phyloP scores from a whole-genome alignment of 2,113 vertebrate species.

The Melanerpes aurifrons region DNA sequence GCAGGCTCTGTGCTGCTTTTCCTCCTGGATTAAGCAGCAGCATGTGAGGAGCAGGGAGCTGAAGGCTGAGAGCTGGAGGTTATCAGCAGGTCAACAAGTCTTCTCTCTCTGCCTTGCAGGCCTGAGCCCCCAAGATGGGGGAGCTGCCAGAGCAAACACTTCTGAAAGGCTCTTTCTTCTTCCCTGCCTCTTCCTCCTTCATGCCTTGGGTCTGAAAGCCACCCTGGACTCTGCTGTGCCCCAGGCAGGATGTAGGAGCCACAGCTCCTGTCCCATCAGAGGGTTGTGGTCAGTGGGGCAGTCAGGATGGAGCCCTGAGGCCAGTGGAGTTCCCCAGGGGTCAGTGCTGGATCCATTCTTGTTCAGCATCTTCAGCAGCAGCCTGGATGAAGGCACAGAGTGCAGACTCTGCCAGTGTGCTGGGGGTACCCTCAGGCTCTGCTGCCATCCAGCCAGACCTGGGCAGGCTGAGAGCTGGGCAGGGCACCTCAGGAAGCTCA shows the following conservation, averaged over 20 bases:
- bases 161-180: neutral
- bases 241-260: neutral
- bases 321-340: no score
- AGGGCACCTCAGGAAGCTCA: no score
- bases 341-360: no score
- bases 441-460: no score
- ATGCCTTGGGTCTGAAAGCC: neutral
- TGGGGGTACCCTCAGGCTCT: no score
- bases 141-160: neutral
- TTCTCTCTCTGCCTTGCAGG: constrained; percentile 22
- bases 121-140: rapidly evolving
- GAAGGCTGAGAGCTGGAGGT: constrained; percentile 35
- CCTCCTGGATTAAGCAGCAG: constrained; percentile 35
- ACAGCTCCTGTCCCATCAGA: neutral
- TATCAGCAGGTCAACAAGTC: constrained; percentile 45
- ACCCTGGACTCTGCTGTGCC: neutral
- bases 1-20: constrained; percentile 37
- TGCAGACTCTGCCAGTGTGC: no score
- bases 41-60: constrained; percentile 24
- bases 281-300: no score
- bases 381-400: no score
- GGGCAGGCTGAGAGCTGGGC: no score
- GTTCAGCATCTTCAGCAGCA: no score
- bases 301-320: no score
- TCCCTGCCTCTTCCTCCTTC: neutral